phyloP scores from a whole-genome alignment of 2,888 invertebrate species.

The Sceliomorpha sp. region DNA sequence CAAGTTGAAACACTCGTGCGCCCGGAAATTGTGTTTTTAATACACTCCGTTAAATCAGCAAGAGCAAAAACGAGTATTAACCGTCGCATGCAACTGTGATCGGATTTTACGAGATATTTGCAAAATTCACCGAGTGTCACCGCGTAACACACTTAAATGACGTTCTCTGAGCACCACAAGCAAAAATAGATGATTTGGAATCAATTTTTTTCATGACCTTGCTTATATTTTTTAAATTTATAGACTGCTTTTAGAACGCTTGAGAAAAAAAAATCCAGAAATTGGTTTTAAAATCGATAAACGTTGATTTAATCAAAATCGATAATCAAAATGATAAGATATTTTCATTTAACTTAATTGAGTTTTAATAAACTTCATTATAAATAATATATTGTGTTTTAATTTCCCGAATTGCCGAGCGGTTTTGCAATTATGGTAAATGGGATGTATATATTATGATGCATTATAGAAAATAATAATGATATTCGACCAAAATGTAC shows the following conservation, averaged over 20 bases:
- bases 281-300: too few species aligned
- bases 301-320: too few species aligned
- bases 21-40: slow-evolving; percentile 74
- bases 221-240: too few species aligned
- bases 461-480: slow-evolving; percentile 23
- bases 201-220: too few species aligned
- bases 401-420: background rate
- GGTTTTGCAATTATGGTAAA: background rate
- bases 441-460: slow-evolving; percentile 13
- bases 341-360: too few species aligned
- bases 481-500: slow-evolving; percentile 23
- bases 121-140: slow-evolving; percentile 5
- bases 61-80: slow-evolving; percentile 72
- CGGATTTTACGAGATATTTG: slow-evolving; percentile 19
- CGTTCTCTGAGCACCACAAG: slow-evolving; percentile 11
- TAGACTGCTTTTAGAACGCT: too few species aligned
- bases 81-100: slow-evolving; percentile 28
- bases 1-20: slow-evolving; percentile 20
- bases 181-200: background rate
- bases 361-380: too few species aligned
- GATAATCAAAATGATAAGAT: too few species aligned
- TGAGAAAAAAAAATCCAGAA: too few species aligned
- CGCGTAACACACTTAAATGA: slow-evolving; percentile 11
- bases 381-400: too few species aligned
- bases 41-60: slow-evolving; percentile 72